Conservation (phyloP, 2,797 vertebrate species). For the Spinus pinus region DNA sequence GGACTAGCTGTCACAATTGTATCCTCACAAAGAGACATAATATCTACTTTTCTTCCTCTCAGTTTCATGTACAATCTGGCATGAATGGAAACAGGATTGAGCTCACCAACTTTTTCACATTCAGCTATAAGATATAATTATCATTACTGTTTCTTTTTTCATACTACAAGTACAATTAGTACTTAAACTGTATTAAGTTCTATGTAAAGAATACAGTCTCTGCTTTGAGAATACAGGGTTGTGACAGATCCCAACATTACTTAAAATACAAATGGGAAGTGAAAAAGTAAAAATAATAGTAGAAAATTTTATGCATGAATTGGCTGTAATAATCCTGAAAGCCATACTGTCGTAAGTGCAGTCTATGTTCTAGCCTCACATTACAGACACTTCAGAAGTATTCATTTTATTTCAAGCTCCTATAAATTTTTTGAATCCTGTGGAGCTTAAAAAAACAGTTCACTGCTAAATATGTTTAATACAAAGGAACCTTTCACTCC, state of each 20-base stretch:
- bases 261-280: conserved; percentile 7
- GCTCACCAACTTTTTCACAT: background rate
- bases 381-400: background rate
- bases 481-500: background rate
- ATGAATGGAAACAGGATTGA: background rate
- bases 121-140: background rate
- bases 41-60: background rate
- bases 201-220: background rate
- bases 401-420: background rate
- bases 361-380: background rate
- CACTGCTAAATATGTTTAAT: background rate
- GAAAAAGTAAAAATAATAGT: conserved; percentile 22
- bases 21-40: background rate
- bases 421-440: background rate
- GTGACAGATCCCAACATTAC: background rate
- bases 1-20: background rate
- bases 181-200: background rate
- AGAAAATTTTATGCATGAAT: background rate
- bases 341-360: background rate
- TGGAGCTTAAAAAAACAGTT: background rate
- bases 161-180: conserved; percentile 9
- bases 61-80: background rate
- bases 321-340: background rate
- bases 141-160: conserved; percentile 14
- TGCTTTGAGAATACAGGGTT: background rate